Conservation (phyloP, 1,140 invertebrate genomes). For the Maniola jurtina region DNA sequence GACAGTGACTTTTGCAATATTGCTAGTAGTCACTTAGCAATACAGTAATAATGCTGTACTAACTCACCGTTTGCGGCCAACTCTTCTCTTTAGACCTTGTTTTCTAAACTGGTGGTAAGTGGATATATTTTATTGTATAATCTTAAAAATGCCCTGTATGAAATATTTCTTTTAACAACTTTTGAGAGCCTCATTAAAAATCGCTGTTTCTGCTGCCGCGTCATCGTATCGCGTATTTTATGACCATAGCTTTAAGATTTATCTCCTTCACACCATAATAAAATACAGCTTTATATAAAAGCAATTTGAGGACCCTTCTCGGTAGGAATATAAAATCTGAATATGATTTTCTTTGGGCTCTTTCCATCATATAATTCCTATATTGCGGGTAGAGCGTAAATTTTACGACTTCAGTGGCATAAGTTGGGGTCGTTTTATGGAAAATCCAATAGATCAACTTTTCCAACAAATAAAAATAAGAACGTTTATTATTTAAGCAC, state of each 20-base stretch:
- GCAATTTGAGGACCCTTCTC: neutral
- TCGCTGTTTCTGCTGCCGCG: neutral
- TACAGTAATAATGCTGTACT: too few species aligned
- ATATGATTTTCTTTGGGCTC: constrained; percentile 6
- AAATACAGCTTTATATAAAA: constrained; percentile 10
- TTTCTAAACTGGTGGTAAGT: too few species aligned
- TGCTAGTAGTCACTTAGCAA: too few species aligned
- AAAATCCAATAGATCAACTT: neutral
- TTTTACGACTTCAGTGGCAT: neutral
- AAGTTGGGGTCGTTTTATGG: neutral
- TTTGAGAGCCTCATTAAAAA: too few species aligned
- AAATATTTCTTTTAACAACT: too few species aligned
- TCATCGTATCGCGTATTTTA: too few species aligned
- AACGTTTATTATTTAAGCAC: too few species aligned
- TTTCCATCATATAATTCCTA: neutral
- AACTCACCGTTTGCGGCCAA: too few species aligned
- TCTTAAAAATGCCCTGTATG: too few species aligned
- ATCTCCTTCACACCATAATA: constrained; percentile 7
- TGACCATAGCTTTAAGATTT: neutral
- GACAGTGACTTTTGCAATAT: too few species aligned
- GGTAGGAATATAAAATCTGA: constrained; percentile 8
- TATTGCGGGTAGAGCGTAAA: neutral
- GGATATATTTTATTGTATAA: too few species aligned
- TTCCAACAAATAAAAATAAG: neutral
- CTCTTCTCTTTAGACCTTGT: too few species aligned